These are phyloP conservation scores for Neofelis nebulosa DNA, from an alignment of 2,113 vertebrate species.

Conservation along the genomic window DNA sequence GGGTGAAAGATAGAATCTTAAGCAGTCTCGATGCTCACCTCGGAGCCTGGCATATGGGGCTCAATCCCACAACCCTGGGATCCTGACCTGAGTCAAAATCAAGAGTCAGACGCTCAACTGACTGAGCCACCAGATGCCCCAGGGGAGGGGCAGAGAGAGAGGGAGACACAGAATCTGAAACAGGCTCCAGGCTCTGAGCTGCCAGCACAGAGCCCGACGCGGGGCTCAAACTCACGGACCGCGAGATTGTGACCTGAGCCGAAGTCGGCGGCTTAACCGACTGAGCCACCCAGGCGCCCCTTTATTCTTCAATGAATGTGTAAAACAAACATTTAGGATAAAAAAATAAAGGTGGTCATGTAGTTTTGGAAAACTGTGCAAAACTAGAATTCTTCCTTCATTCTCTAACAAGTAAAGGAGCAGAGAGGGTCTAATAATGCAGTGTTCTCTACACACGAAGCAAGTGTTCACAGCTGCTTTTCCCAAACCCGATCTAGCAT, in stretches of 20 bases:
- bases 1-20: too few species aligned
- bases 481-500: neutral
- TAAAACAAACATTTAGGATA: neutral
- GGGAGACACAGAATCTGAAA: too few species aligned
- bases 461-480: neutral
- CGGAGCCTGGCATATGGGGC: too few species aligned
- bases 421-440: neutral
- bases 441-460: neutral
- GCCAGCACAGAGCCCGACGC: too few species aligned
- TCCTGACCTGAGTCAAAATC: neutral
- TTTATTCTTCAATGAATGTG: constrained; percentile 22
- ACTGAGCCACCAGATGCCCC: neutral
- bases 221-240: too few species aligned
- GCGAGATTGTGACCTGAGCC: too few species aligned
- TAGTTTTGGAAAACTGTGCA: neutral
- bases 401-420: neutral
- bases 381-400: neutral
- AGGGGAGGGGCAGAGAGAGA: too few species aligned
- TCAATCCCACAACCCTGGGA: neutral
- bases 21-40: too few species aligned
- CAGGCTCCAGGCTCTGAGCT: too few species aligned
- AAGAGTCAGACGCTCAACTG: neutral
- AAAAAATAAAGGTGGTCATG: neutral
- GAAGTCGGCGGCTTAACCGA: too few species aligned
- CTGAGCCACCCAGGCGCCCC: too few species aligned